Conservation (phyloP, 2,888 invertebrate species). For the Ctenicera cuprea region DNA sequence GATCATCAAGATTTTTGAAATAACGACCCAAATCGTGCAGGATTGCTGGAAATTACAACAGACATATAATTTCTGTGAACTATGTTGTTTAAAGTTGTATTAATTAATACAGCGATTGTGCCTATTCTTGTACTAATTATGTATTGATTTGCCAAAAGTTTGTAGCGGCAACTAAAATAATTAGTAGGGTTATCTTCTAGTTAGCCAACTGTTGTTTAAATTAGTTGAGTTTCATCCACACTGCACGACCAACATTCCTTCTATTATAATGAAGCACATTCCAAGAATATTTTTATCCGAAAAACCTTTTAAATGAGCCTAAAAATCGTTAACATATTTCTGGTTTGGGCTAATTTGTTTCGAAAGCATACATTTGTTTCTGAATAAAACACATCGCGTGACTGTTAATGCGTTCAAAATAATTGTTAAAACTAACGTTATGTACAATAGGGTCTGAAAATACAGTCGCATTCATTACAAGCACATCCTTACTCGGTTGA, state of each 20-base stretch:
- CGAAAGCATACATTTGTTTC: neutral
- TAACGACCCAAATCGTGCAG: too few species aligned
- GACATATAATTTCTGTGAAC: too few species aligned
- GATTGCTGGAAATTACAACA: too few species aligned
- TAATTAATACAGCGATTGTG: too few species aligned
- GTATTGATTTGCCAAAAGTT: too few species aligned
- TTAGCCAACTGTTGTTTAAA: slow-evolving; percentile 9
- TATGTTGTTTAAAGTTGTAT: too few species aligned
- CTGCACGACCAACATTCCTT: neutral
- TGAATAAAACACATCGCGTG: slow-evolving; percentile 20
- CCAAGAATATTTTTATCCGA: slow-evolving; percentile 1
- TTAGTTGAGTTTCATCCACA: neutral
- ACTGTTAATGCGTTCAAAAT: slow-evolving; percentile 29
- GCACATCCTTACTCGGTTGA: slow-evolving; percentile 47
- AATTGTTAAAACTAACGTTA: slow-evolving; percentile 40
- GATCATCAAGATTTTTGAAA: too few species aligned
- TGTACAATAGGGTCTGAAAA: slow-evolving; percentile 28
- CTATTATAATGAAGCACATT: slow-evolving; percentile 11
- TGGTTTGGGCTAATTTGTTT: slow-evolving; percentile 1
- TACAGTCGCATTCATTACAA: slow-evolving; percentile 35
- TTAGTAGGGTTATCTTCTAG: slow-evolving; percentile 2
- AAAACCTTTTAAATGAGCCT: slow-evolving; percentile 1
- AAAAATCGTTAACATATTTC: slow-evolving; percentile 10
- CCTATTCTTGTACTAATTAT: too few species aligned
- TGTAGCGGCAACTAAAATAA: neutral